These are phyloP conservation scores for Arizona elegans DNA, from an alignment of 2,113 vertebrate genomes.

Conservation along the genomic window DNA sequence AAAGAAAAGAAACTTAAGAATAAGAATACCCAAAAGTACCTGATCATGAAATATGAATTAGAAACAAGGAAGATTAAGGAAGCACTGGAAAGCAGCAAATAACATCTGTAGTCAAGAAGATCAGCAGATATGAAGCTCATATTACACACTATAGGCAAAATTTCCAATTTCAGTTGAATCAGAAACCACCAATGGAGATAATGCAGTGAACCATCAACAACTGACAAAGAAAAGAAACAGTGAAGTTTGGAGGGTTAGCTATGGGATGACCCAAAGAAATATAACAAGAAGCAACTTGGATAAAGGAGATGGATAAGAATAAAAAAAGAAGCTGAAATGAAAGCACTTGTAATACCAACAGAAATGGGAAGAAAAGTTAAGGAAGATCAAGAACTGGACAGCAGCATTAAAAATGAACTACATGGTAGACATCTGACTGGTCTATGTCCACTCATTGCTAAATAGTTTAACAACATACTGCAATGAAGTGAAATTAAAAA, in stretches of 20 bases:
- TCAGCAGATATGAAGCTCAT: neutral
- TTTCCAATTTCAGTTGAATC: neutral
- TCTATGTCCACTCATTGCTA: neutral
- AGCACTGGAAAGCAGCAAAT: neutral
- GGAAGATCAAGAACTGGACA: neutral
- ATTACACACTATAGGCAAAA: neutral
- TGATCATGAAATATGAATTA: neutral
- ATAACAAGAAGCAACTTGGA: neutral
- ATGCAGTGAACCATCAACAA: neutral
- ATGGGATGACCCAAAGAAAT: neutral
- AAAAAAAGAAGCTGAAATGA: neutral
- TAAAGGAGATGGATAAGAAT: neutral
- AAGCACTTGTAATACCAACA: neutral
- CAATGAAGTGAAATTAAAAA: neutral
- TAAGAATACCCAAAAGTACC: neutral
- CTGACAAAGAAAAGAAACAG: neutral
- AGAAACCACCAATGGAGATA: neutral
- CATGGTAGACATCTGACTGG: neutral
- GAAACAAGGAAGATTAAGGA: neutral
- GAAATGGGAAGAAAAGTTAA: neutral
- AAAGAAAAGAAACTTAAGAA: neutral
- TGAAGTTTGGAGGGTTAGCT: neutral
- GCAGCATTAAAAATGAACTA: neutral
- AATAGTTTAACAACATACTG: neutral
- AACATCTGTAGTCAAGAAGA: neutral